Conservation (phyloP, 2,797 vertebrate species). For the Neosilurus mollespiculum region DNA sequence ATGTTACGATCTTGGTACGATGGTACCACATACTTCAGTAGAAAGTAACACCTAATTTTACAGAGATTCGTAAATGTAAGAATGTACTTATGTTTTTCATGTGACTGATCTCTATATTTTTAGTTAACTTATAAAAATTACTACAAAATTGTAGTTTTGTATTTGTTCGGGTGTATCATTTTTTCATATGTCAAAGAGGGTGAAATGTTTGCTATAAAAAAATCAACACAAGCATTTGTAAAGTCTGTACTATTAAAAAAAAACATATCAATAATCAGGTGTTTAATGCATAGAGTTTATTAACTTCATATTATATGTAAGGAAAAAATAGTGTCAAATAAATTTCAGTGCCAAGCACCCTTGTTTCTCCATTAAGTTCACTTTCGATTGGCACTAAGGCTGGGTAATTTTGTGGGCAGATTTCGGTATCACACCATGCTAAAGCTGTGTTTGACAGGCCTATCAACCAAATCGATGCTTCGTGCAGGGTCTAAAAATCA, state of each 20-base stretch:
- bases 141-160: too few relatives aligned
- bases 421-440: neutral
- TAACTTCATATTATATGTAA: neutral
- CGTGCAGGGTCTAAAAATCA: slow-evolving; percentile 46
- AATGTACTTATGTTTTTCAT: too few relatives aligned
- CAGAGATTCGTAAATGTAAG: too few relatives aligned
- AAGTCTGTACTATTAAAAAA: neutral
- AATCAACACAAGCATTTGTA: neutral
- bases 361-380: neutral
- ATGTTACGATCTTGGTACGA: too few relatives aligned
- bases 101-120: too few relatives aligned
- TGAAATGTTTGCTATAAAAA: too few relatives aligned
- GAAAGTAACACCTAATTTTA: too few relatives aligned
- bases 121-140: too few relatives aligned
- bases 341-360: neutral
- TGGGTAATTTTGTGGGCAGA: slow-evolving; percentile 27
- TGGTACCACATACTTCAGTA: too few relatives aligned
- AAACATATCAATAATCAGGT: neutral
- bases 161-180: too few relatives aligned
- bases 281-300: neutral
- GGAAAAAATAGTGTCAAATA: neutral
- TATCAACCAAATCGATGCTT: slow-evolving; percentile 40
- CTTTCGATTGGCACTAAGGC: neutral
- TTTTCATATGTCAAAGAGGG: too few relatives aligned
- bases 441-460: slow-evolving; percentile 29